A percentile compares a stretch with the other conserved stretches of the same genome.
phyloP scores from a whole-genome alignment of 2,888 invertebrate species.

The Nyleta sp. region DNA sequence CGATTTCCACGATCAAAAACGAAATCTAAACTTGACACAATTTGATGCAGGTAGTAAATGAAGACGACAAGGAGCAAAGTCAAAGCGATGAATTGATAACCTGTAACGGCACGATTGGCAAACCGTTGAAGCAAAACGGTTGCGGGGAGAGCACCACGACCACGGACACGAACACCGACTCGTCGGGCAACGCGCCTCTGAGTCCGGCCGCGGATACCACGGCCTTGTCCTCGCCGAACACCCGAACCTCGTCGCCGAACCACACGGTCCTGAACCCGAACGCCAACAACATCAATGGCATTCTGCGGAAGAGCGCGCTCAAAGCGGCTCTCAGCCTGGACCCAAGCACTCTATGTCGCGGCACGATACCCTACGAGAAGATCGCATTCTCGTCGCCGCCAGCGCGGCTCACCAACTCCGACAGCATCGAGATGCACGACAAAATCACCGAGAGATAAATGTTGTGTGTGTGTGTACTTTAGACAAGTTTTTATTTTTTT shows the following conservation, averaged over 20 bases:
- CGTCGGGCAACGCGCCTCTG: slow-evolving; percentile 69
- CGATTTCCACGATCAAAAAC: too few relatives aligned
- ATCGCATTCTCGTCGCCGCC: slow-evolving; percentile 77
- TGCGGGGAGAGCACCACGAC: slow-evolving; percentile 75
- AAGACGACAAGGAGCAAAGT: slow-evolving; percentile 28
- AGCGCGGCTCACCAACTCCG: slow-evolving; percentile 74
- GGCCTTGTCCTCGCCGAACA: slow-evolving; percentile 76
- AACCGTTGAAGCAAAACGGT: slow-evolving; percentile 65
- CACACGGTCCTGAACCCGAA: slow-evolving; percentile 69
- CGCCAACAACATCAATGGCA: slow-evolving; percentile 76
- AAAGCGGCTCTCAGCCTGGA: slow-evolving; percentile 82
- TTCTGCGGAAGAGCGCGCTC: slow-evolving; percentile 78
- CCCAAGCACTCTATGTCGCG: slow-evolving; percentile 78
- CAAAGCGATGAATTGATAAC: slow-evolving; percentile 34
- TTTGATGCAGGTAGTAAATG: slow-evolving; percentile 1
- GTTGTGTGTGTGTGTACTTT: slow-evolving; percentile 37
- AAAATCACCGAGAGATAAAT: slow-evolving; percentile 69
- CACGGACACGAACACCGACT: slow-evolving; percentile 76
- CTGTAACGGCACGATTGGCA: slow-evolving; percentile 28
- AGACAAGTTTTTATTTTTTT: slow-evolving; percentile 45
- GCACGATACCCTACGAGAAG: slow-evolving; percentile 78
- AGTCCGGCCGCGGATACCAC: slow-evolving; percentile 72
- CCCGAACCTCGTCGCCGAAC: slow-evolving; percentile 77
- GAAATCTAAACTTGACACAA: too few relatives aligned
- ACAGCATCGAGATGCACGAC: slow-evolving; percentile 74